These are phyloP conservation scores for Meiosimyza decipiens DNA, from an alignment of 2,888 invertebrate species.

Conservation along the genomic window DNA sequence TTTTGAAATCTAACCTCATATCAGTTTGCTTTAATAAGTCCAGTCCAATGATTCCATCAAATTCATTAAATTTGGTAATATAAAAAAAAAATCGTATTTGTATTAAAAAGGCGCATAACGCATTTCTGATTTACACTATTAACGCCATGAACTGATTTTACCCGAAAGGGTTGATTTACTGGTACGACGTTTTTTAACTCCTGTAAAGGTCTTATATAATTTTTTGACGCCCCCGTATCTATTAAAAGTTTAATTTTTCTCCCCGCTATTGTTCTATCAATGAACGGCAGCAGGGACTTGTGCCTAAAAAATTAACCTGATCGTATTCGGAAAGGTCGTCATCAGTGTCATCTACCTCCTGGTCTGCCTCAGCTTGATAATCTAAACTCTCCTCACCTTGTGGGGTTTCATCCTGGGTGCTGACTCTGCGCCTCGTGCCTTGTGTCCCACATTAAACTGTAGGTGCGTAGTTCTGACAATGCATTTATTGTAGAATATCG, in stretches of 20 bases:
- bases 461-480: no score
- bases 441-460: no score
- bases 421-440: no score
- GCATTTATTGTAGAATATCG: no score
- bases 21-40: conserved; percentile 42
- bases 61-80: conserved; percentile 37
- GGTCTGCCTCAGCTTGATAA: not conserved
- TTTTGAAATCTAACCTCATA: conserved; percentile 40
- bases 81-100: conserved; percentile 40
- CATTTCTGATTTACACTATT: conserved; percentile 41
- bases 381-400: not conserved
- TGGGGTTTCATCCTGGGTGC: conserved; percentile 18
- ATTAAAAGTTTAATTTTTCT: conserved; percentile 24
- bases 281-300: conserved; percentile 29
- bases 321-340: conserved; percentile 14
- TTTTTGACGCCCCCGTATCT: conserved; percentile 32
- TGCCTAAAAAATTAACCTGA: conserved; percentile 29
- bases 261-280: conserved; percentile 32
- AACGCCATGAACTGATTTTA: conserved; percentile 35
- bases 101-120: conserved; percentile 36
- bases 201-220: conserved; percentile 31
- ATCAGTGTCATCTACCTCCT: conserved; percentile 10
- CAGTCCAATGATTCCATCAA: conserved; percentile 44
- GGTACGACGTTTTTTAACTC: conserved; percentile 18
- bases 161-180: conserved; percentile 24